Conservation (phyloP, 2,113 vertebrate genomes). For the Ictidomys tridecemlineatus region DNA sequence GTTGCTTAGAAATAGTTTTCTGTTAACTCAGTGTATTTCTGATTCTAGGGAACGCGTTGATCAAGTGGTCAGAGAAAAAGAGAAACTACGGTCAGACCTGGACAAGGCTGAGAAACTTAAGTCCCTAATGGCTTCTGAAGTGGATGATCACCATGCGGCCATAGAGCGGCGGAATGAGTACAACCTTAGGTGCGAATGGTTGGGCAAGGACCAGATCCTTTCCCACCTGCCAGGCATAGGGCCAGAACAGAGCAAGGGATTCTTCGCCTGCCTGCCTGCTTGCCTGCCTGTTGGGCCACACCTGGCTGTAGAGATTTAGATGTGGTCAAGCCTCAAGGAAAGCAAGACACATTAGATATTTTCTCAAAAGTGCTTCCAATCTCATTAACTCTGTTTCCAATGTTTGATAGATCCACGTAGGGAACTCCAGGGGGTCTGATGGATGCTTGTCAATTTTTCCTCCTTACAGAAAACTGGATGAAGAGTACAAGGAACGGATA, state of each 20-base stretch:
- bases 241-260: neutral
- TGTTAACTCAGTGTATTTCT: slow-evolving; percentile 1
- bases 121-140: slow-evolving; percentile 94
- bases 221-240: neutral
- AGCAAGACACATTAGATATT: neutral
- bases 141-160: slow-evolving; percentile 95
- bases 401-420: neutral
- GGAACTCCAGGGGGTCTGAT: neutral
- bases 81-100: slow-evolving; percentile 93
- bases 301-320: neutral
- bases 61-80: slow-evolving; percentile 93
- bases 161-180: slow-evolving; percentile 94
- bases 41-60: slow-evolving; percentile 92
- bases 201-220: neutral
- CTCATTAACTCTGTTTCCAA: neutral
- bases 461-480: slow-evolving; percentile 93
- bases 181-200: slow-evolving; percentile 91
- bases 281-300: neutral
- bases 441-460: neutral
- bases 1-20: neutral
- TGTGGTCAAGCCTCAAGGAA: neutral
- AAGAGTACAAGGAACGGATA: slow-evolving; percentile 94
- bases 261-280: neutral
- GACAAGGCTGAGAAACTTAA: slow-evolving; percentile 96
- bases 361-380: neutral